phyloP scores from a whole-genome alignment of 2,797 vertebrate species.

The Sebastes itinus region DNA sequence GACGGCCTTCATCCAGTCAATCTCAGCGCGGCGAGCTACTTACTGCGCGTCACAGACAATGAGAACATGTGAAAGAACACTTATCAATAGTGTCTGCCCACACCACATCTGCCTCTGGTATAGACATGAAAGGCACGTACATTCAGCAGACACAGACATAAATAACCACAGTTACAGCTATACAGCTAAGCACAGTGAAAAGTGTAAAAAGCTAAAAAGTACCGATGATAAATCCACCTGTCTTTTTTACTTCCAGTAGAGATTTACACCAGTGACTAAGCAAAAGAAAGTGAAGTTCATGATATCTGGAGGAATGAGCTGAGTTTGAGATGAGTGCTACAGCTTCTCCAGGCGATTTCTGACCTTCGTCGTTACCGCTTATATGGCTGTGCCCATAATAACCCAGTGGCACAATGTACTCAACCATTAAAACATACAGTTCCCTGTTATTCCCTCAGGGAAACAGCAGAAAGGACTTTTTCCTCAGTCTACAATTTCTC shows the following conservation, averaged over 20 bases:
- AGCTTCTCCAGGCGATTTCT: slow-evolving; percentile 6
- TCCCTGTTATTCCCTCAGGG: background rate
- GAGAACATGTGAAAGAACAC: slow-evolving; percentile 38
- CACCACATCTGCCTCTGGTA: slow-evolving; percentile 39
- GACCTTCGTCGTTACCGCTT: slow-evolving; percentile 9
- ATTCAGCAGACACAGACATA: background rate
- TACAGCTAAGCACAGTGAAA: background rate
- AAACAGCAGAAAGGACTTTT: background rate
- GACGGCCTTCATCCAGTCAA: slow-evolving; percentile 19
- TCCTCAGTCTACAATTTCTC: background rate
- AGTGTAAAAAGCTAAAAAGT: background rate
- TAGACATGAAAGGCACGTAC: slow-evolving; percentile 6
- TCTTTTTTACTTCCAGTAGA: background rate
- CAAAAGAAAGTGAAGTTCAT: background rate
- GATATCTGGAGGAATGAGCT: slow-evolving; percentile 2
- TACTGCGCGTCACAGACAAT: slow-evolving; percentile 5
- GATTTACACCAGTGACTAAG: background rate
- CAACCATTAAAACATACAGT: background rate
- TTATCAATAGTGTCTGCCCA: slow-evolving; percentile 45
- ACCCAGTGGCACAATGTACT: background rate
- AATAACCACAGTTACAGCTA: background rate
- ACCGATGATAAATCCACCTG: background rate
- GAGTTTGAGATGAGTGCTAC: background rate
- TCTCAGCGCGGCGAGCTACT: slow-evolving; percentile 11
- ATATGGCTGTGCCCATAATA: background rate